A percentile compares a stretch with the other conserved stretches of the same genome.
Evolutionary conservation across 2,797 vertebrate species (phyloP).

Genomic region (Fistularia commersonii): DNA sequence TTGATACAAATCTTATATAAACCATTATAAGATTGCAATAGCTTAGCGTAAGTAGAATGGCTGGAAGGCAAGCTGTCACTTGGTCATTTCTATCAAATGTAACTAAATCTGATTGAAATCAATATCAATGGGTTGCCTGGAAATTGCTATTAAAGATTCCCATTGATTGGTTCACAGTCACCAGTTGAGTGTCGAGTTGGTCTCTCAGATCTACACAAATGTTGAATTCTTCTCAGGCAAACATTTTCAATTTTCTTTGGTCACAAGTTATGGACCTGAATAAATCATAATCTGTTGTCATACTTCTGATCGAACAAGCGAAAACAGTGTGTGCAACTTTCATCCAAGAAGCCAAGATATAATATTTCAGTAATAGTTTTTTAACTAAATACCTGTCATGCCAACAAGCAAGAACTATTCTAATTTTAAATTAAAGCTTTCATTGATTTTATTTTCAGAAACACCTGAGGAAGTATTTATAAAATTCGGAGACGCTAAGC

Average conservation of each 20-base stretch:
- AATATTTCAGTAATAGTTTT: no score
- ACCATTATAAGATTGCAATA: conserved; percentile 48
- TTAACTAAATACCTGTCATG: no score
- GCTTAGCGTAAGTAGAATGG: conserved; percentile 49
- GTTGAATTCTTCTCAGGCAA: conserved; percentile 39
- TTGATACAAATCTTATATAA: conserved; percentile 16
- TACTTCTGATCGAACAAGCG: neutral
- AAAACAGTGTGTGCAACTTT: no score
- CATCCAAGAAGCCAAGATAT: no score
- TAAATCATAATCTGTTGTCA: conserved; percentile 16
- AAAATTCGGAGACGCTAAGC: no score
- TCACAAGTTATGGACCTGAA: neutral
- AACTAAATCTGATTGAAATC: conserved; percentile 73
- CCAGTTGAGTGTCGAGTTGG: conserved; percentile 47
- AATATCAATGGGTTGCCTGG: conserved; percentile 66
- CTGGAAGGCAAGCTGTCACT: neutral
- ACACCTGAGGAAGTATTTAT: no score
- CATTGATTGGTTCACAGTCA: conserved; percentile 59
- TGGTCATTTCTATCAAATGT: conserved; percentile 73
- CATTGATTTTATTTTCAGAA: no score
- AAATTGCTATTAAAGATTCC: conserved; percentile 73
- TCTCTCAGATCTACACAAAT: conserved; percentile 36
- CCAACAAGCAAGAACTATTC: no score
- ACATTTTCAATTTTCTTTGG: neutral
- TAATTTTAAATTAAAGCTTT: no score